These are phyloP conservation scores for Tipula helvola DNA, from an alignment of 2,888 invertebrate genomes.

Conservation along the genomic window DNA sequence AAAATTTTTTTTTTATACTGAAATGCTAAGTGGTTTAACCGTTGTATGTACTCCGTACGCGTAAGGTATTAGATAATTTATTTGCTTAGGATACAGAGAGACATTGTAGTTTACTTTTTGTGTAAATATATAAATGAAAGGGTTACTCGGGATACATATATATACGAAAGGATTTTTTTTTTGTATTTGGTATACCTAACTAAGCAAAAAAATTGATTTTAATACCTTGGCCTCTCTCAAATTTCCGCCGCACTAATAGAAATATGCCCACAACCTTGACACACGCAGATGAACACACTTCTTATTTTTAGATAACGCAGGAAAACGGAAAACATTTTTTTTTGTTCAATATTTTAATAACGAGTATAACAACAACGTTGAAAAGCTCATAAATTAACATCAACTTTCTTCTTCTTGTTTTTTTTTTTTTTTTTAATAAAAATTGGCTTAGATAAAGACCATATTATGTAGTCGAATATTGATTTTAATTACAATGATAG, in stretches of 20 bases:
- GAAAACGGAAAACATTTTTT: neutral
- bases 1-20: neutral
- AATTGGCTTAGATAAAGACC: neutral
- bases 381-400: neutral
- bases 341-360: neutral
- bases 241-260: neutral
- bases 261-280: too few species aligned
- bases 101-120: neutral
- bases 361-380: neutral
- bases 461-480: neutral
- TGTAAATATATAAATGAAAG: neutral
- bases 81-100: neutral
- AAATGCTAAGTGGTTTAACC: neutral
- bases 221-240: neutral
- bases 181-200: neutral
- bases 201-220: neutral
- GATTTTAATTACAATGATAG: neutral
- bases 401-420: neutral
- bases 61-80: neutral
- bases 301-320: neutral
- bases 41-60: neutral
- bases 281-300: neutral
- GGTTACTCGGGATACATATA: neutral
- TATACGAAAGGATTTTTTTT: neutral
- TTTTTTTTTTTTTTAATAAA: neutral